Conservation (phyloP, 2,888 invertebrate genomes). For the Ochropleura leucogaster region DNA sequence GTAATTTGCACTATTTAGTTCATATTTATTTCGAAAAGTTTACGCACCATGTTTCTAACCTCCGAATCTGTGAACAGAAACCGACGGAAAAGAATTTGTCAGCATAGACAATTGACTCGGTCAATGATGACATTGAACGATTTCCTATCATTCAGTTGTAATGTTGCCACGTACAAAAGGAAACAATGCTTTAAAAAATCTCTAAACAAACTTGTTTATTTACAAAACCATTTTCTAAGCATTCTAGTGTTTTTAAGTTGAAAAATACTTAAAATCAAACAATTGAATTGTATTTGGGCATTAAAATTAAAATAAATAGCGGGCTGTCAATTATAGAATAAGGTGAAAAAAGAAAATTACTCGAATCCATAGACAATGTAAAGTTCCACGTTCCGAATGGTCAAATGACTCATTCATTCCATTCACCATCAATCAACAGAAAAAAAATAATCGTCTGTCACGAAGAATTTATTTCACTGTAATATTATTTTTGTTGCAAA, state of each 20-base stretch:
- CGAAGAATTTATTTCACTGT: slow-evolving; percentile 80
- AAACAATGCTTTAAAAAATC: not conserved
- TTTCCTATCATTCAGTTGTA: slow-evolving; percentile 41
- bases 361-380: slow-evolving; percentile 49
- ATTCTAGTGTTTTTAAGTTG: not conserved
- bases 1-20: slow-evolving; percentile 44
- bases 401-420: slow-evolving; percentile 65
- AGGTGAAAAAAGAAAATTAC: slow-evolving; percentile 33
- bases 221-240: not conserved
- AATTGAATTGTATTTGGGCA: not conserved
- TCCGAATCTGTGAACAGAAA: slow-evolving; percentile 86
- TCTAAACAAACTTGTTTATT: not conserved
- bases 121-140: slow-evolving; percentile 69
- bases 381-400: slow-evolving; percentile 65
- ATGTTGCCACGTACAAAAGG: slow-evolving; percentile 18
- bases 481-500: slow-evolving; percentile 85
- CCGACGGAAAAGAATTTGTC: slow-evolving; percentile 83
- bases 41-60: slow-evolving; percentile 90
- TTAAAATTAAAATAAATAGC: not conserved
- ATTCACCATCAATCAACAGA: slow-evolving; percentile 73
- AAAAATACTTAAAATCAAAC: not conserved
- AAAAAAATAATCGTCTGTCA: slow-evolving; percentile 80
- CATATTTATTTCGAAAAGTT: slow-evolving; percentile 74
- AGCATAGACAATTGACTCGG: slow-evolving; percentile 78
- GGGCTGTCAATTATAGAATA: slow-evolving; percentile 17